Base-by-base conservation (phyloP, 2,888 invertebrate species). In the Leucania comma region DNA sequence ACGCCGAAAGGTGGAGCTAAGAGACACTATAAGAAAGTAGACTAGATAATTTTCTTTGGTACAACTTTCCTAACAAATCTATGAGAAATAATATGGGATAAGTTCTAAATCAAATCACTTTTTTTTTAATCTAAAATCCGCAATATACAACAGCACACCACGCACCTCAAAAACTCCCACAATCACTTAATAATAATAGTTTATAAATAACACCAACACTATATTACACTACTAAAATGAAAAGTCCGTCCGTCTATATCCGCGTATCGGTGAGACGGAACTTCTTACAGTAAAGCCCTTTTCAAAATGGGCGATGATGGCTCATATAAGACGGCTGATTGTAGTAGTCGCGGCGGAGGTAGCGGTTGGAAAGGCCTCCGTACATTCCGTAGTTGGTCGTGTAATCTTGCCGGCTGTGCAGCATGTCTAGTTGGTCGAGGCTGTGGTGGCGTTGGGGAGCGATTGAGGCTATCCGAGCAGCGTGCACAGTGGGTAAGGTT, bases 251-350 rank as follows among this genome's bases (percentile, higher is more conserved):
- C 92, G 92, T 89, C 91, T 92, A 96, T 87, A 96, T 95, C 94
- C 93, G 89, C 2, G 93, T 86, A 78, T 96, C 96, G 92, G 91
- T 89, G 6, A 96, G 90, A 88, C 96, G 95, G 89, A 95, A 95
- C 91, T 95, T 95, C 88, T 95, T 95, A 87, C 96, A 96, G 84
- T 93, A 95, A 71, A 95, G 90, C 90, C 95, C 95, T 95, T 95
- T 96, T 96, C 96, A 96, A 93, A 96, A 96, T 86, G 95, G 96
- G 87, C 96, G 94, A 86, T 95, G 95, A 84, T 96, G 94, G 66
- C 88, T 86, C 92, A 93, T 92, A 75, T 94, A 94, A 29, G 92
- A 88, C 60, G 94, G 88, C 89, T 93, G 94, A 83, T 92, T 90
- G 89, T 91, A 93, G 81, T 91, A 86, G 88, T 95, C 95, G 79